Base-by-base conservation (phyloP, 2,113 vertebrate genomes). In the Dolichallabes microphthalmus region DNA sequence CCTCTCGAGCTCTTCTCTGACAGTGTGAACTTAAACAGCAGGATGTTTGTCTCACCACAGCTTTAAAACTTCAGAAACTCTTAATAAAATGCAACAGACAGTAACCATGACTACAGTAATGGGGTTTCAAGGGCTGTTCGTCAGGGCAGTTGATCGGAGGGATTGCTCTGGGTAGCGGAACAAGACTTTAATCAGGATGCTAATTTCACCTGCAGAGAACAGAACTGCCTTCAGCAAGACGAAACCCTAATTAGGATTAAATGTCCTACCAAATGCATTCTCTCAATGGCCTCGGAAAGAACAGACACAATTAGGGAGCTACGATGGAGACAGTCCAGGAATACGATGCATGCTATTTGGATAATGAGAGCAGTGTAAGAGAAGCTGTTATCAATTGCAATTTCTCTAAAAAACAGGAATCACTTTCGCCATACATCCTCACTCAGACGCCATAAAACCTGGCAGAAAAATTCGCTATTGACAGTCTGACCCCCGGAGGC, bases 181-280 rank as follows among this genome's bases (percentile, higher is more conserved):
- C 53, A 69, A 64, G 80, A 39, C 84, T 82, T 85, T 86, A 88
- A 86, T 88, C 74, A 83, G 57, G 80, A 74, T 78, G 74, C 75
- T 88, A 83, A 88, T 86, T 85, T 88, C 66, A 77, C 83, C 86
- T 68, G 80, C 69, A 57, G 69, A 55, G 78, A 84, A 64, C 53
- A 87, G 85, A 85, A 82, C 86, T 69, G 74, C 61, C 71, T 1
- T 53, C 55, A n/a, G 69, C 35, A 35, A 86, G 64, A 85, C 45
- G 63, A 76, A 69, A 60, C 22, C 58, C 2, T 45, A 87, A 85
- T 87, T 71, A 82, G 71, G 19, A 71, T 52, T 52, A 82, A 78
- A 45, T n/a, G 52, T n/a, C 39, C 82, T 50, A 30, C 76, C 58
- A 61, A 84, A 60, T 25, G 8, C 14, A 69, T 55, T 35, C 52